phyloP scores from a whole-genome alignment of 2,888 invertebrate species.

The Itoplectis maculator region DNA sequence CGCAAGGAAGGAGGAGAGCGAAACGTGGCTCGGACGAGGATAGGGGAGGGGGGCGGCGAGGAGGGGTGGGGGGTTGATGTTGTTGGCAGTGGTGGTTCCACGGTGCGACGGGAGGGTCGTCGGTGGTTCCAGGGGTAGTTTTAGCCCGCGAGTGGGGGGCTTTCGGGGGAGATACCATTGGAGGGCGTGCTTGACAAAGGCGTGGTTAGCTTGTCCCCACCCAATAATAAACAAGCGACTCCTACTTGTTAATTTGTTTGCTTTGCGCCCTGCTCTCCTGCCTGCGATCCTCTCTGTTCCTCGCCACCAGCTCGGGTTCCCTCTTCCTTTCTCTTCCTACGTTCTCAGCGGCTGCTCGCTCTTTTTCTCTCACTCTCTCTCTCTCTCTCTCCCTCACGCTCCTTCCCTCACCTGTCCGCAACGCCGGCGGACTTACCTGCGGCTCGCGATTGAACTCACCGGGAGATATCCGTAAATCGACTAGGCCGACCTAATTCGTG shows the following conservation, averaged over 20 bases:
- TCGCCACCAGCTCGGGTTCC: neutral
- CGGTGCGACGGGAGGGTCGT: constrained; percentile 58
- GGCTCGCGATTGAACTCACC: constrained; percentile 70
- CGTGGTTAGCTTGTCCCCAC: constrained; percentile 82
- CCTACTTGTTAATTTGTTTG: constrained; percentile 83
- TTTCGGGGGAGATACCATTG: constrained; percentile 78
- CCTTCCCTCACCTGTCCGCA: constrained; percentile 54
- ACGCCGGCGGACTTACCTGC: constrained; percentile 53
- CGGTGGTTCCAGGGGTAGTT: constrained; percentile 63
- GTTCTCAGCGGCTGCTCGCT: neutral
- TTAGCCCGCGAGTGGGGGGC: constrained; percentile 65
- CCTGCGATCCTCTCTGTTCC: constrained; percentile 9
- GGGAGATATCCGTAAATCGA: constrained; percentile 45
- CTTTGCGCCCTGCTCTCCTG: constrained; percentile 74
- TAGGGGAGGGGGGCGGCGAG: too few relatives aligned
- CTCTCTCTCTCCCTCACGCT: constrained; percentile 55
- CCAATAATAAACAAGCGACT: constrained; percentile 83
- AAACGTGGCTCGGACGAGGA: constrained; percentile 49
- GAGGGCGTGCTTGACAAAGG: constrained; percentile 82
- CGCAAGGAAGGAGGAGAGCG: constrained; percentile 54
- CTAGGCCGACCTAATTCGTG: constrained; percentile 45
- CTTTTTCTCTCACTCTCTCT: neutral
- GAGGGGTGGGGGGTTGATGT: constrained; percentile 36
- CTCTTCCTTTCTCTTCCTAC: constrained; percentile 19
- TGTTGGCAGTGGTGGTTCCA: constrained; percentile 53